Evolutionary conservation across 2,797 vertebrate genomes (phyloP), one percentile per base, ranked within the genome.

Genomic region (Eremophila alpestris): DNA sequence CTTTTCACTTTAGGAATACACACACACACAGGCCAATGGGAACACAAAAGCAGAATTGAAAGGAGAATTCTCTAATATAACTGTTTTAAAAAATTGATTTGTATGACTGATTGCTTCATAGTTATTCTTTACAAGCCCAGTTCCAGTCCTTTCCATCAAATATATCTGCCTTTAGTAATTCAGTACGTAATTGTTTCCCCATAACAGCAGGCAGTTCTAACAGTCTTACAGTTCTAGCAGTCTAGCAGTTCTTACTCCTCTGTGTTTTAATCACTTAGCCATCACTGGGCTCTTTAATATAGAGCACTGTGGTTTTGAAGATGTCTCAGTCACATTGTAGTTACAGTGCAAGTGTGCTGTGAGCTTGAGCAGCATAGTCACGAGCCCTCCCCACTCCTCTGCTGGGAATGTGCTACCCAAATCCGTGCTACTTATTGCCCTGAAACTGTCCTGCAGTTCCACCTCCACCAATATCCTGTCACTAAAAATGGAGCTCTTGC

Each of bases 401-500:
- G 80, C 48, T 70, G 56, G 56, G 82, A 56, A 55, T 58, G 11
- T 32, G 51, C 34, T 75, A 21, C 48, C 5, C 5, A 86, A 90
- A 91, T 54, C 59, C 0, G 0, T 60, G 77, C 63, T 90, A 81
- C 59, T 88, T 77, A 60, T 43, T 91, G 77, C 60, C 83, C 80
- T 94, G 67, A 56, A 93, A 94, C 69, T 79, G 74, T 75, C 69
- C 41, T 54, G 59, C 52, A 86, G 70, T 95, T 93, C 80, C 67
- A 74, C 16, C 74, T 90, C 89, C 74, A 87, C 52, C 91, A 88
- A 16, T 91, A 79, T 54, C 91, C 91, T 64, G 67, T 82, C 74
- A 46, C 93, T 96, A 93, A 95, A 96, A 97, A 82, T 87, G 63
- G 89, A 95, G 46, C 83, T 84, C 80, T 73, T 1, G 0, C 32